Conservation (phyloP, 2,113 vertebrate species). For the Microcebus lehilahytsara region DNA sequence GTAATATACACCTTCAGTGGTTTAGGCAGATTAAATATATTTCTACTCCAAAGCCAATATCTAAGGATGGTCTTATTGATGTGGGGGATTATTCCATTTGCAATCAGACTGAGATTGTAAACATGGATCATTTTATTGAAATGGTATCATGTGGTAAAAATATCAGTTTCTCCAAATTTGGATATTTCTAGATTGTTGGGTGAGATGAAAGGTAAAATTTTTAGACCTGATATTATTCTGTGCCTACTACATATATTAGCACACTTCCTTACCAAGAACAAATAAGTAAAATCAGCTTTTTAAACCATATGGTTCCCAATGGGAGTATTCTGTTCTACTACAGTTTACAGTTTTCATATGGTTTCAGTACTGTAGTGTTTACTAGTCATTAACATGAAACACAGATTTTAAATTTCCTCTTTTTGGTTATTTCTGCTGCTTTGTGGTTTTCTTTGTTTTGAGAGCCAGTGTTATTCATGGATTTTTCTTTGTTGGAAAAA, state of each 20-base stretch:
- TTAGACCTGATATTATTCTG: background rate
- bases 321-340: background rate
- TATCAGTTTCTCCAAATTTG: background rate
- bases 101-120: background rate
- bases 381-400: slow-evolving; percentile 66
- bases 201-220: slow-evolving; percentile 41
- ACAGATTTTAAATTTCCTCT: slow-evolving; percentile 26
- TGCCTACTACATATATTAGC: background rate
- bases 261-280: slow-evolving; percentile 13
- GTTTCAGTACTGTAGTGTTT: slow-evolving; percentile 59
- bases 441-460: slow-evolving; percentile 60
- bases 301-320: background rate
- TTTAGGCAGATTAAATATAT: background rate
- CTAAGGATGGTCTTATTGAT: slow-evolving; percentile 13
- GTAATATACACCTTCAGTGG: background rate
- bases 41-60: background rate
- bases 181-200: slow-evolving; percentile 8
- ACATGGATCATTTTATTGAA: background rate
- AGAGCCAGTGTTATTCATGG: background rate
- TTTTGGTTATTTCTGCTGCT: slow-evolving; percentile 29
- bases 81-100: background rate
- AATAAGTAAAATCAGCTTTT: slow-evolving; percentile 41
- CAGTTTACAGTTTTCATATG: slow-evolving; percentile 49
- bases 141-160: background rate
- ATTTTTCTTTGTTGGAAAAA: slow-evolving; percentile 55